Percentiles rank a stretch among this genome's conserved stretches.
Conservation (phyloP, 2,113 vertebrate species). For the Emydura subglobosa region DNA sequence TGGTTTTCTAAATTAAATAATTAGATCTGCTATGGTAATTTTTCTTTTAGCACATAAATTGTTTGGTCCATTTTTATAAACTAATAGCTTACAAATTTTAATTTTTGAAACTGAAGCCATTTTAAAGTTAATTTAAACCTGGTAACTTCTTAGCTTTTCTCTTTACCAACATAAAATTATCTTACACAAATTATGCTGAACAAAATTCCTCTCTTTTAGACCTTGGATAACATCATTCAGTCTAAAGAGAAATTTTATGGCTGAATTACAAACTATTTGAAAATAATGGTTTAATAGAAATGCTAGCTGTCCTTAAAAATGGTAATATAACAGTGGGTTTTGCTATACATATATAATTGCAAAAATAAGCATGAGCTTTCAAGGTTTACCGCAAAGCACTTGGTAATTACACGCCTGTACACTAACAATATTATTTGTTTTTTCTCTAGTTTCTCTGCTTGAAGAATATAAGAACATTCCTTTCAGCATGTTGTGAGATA, state of each 20-base stretch:
- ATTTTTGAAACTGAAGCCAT: not conserved
- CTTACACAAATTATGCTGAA: not conserved
- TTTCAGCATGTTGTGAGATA: conserved; percentile 87
- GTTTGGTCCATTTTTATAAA: not conserved
- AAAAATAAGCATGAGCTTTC: not conserved
- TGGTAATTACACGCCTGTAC: not conserved
- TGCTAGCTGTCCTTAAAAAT: not conserved
- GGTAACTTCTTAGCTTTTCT: not conserved
- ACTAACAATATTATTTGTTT: not conserved
- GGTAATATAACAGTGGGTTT: not conserved
- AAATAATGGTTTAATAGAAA: not conserved
- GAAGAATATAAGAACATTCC: conserved; percentile 98
- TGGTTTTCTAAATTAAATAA: not conserved
- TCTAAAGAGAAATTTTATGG: not conserved
- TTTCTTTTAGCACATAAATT: not conserved
- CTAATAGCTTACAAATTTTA: not conserved
- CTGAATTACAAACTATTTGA: not conserved
- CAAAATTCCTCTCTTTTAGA: not conserved
- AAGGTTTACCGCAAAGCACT: not conserved
- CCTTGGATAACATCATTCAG: rapidly evolving
- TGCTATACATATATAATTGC: rapidly evolving
- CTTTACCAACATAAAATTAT: not conserved
- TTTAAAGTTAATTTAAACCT: not conserved
- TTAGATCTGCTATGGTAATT: not conserved
- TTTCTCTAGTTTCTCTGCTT: conserved; percentile 92